Conservation (phyloP, 2,888 invertebrate genomes). For the Caenorhabditis uteleia region DNA sequence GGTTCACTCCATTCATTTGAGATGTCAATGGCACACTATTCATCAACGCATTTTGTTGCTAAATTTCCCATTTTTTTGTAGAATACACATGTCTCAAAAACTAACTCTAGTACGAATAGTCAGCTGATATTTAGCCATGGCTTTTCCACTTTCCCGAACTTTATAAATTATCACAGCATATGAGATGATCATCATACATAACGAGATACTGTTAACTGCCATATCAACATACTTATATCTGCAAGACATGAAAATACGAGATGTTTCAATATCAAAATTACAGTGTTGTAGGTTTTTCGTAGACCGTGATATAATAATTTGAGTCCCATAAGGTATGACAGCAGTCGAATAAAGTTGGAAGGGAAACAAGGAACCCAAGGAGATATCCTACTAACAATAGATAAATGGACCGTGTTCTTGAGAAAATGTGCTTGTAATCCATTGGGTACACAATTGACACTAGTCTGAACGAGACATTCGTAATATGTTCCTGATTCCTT, state of each 20-base stretch:
- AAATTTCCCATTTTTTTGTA: not conserved
- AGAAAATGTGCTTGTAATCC: conserved; percentile 65
- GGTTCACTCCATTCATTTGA: conserved; percentile 46
- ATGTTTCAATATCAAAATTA: conserved; percentile 9
- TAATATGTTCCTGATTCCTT: not conserved
- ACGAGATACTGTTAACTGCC: conserved; percentile 58
- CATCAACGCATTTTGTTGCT: conserved; percentile 54
- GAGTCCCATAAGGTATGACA: conserved; percentile 65
- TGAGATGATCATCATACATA: conserved; percentile 63
- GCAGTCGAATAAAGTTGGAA: conserved; percentile 64
- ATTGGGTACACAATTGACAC: conserved; percentile 67
- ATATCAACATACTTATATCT: conserved; percentile 66
- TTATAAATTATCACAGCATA: conserved; percentile 66
- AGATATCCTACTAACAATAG: conserved; percentile 52
- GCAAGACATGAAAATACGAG: conserved; percentile 2
- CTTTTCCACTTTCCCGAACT: conserved; percentile 62
- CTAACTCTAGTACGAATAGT: conserved; percentile 59
- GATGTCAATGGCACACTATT: conserved; percentile 38
- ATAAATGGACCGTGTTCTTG: conserved; percentile 40
- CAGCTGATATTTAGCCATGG: conserved; percentile 64
- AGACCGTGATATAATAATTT: conserved; percentile 57
- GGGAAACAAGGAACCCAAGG: conserved; percentile 51
- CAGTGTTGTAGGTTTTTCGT: conserved; percentile 56
- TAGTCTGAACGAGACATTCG: conserved; percentile 50
- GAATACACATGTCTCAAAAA: not conserved